Percentiles rank a stretch among this genome's conserved stretches.
Conservation (phyloP, 2,113 vertebrate species). For the Coregonus clupeaformis region DNA sequence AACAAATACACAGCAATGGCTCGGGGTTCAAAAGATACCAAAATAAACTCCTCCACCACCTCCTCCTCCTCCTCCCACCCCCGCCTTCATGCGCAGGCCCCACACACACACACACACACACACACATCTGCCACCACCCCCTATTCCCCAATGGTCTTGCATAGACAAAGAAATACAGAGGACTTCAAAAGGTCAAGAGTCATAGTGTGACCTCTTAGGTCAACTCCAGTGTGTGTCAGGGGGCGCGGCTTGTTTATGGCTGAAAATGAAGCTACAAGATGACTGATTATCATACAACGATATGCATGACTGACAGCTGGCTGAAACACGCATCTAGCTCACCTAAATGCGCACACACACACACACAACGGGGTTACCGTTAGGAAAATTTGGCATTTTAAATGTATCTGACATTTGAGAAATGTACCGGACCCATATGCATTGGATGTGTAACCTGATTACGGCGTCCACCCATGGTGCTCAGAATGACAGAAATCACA, state of each 20-base stretch:
- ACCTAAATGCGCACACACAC: neutral
- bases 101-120: slow-evolving; percentile 1
- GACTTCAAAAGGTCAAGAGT: slow-evolving; percentile 54
- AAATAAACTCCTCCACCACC: slow-evolving; percentile 30
- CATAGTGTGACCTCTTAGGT: slow-evolving; percentile 33
- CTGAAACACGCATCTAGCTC: neutral
- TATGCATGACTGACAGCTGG: neutral
- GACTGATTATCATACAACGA: slow-evolving; percentile 11
- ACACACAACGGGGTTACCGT: no score
- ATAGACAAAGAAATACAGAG: slow-evolving; percentile 15
- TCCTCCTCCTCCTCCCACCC: neutral
- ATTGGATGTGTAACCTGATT: no score
- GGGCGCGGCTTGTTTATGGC: slow-evolving; percentile 3
- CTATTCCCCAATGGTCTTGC: slow-evolving; percentile 9
- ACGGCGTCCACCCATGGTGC: no score
- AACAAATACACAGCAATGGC: slow-evolving; percentile 31
- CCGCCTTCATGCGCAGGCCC: neutral
- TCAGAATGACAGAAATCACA: no score
- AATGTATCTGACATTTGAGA: no score
- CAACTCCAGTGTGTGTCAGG: neutral
- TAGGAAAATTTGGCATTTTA: no score
- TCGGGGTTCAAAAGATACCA: slow-evolving; percentile 26
- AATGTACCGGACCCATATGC: no score
- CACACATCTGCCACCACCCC: neutral
- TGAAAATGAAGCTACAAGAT: neutral